Conservation (phyloP, 2,797 vertebrate species). For the Dicrostonyx torquatus region DNA sequence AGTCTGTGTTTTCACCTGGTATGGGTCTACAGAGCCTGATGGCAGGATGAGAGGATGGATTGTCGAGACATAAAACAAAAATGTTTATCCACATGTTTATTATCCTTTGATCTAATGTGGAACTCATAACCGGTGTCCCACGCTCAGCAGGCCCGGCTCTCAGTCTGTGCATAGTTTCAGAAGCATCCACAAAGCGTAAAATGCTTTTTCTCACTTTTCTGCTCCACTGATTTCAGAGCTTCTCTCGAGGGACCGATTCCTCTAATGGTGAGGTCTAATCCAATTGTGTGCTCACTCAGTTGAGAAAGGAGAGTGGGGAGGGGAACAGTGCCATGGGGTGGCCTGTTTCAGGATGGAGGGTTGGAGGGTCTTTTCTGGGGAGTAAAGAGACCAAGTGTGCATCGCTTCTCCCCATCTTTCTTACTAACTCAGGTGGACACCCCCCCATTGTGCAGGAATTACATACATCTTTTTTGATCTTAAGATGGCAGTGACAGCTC, state of each 20-base stretch:
- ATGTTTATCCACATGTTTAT: conserved; percentile 82
- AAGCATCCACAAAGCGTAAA: conserved; percentile 81
- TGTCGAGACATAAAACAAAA: conserved; percentile 81
- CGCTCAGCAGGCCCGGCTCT: conserved; percentile 61
- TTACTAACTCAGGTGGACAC: not conserved
- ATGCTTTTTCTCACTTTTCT: conserved; percentile 82
- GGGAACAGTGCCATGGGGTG: conserved; percentile 34
- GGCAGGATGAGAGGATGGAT: conserved; percentile 82
- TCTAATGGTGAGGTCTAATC: conserved; percentile 86
- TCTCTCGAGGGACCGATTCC: conserved; percentile 84
- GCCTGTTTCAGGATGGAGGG: conserved; percentile 35
- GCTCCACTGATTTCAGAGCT: conserved; percentile 82
- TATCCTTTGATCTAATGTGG: conserved; percentile 83
- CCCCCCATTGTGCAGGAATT: not conserved
- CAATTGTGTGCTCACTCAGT: conserved; percentile 83
- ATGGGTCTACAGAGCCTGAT: conserved; percentile 74
- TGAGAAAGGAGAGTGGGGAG: conserved; percentile 72
- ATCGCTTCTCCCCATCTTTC: not conserved
- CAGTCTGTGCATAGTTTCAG: conserved; percentile 71
- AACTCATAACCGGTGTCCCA: conserved; percentile 68
- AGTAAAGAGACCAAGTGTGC: not conserved
- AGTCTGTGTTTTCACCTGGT: conserved; percentile 74
- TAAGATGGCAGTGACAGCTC: conserved; percentile 20
- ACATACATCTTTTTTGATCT: conserved; percentile 45
- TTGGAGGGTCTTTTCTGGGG: not conserved